Percentiles rank a stretch among this genome's conserved stretches.
Conservation (phyloP, 2,888 invertebrate species). For the Melanargia galathea region DNA sequence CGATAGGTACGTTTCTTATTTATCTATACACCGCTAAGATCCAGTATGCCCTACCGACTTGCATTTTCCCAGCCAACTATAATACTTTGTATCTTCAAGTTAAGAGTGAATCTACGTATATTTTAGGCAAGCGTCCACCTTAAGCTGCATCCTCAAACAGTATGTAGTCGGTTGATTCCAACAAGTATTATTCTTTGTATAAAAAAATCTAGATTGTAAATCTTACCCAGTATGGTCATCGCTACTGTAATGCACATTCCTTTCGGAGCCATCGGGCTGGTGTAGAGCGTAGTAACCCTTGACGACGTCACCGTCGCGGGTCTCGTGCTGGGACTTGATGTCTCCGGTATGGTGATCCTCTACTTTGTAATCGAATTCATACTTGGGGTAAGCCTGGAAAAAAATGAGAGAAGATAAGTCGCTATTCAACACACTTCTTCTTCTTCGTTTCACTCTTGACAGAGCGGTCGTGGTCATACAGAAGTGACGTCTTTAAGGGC, state of each 20-base stretch:
- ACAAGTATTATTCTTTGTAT: not conserved
- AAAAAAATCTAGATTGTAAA: not conserved
- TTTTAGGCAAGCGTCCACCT: not conserved
- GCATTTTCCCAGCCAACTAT: too few relatives aligned
- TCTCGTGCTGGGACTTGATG: conserved; percentile 73
- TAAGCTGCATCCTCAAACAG: not conserved
- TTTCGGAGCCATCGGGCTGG: conserved; percentile 72
- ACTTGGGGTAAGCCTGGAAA: conserved; percentile 46
- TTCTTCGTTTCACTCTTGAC: too few relatives aligned
- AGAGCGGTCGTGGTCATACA: too few relatives aligned
- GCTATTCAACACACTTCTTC: not conserved
- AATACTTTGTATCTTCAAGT: too few relatives aligned
- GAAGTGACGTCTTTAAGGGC: too few relatives aligned
- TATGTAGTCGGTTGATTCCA: not conserved
- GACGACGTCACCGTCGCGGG: conserved; percentile 71
- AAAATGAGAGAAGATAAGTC: not conserved
- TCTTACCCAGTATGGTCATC: conserved; percentile 54
- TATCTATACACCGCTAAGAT: too few relatives aligned
- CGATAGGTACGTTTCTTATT: too few relatives aligned
- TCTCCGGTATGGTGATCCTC: conserved; percentile 77
- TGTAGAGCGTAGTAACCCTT: conserved; percentile 69
- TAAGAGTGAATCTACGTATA: too few relatives aligned
- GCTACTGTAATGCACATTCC: conserved; percentile 73
- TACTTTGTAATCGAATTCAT: conserved; percentile 51
- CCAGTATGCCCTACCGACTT: too few relatives aligned